These are phyloP conservation scores for Apeltes quadracus DNA, from an alignment of 2,113 vertebrate genomes.

Conservation along the genomic window DNA sequence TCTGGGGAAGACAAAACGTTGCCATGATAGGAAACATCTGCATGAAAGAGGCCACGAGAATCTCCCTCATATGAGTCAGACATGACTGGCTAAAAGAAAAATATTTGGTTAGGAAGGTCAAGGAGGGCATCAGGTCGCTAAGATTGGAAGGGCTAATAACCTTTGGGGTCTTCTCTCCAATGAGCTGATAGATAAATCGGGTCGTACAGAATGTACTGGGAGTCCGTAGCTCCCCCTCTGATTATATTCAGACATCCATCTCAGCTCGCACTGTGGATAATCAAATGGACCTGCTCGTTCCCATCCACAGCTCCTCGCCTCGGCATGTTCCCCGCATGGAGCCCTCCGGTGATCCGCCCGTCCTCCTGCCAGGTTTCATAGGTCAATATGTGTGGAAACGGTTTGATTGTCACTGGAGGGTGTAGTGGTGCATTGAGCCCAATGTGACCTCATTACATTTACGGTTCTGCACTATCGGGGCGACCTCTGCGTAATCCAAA, in stretches of 20 bases:
- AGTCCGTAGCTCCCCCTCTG: constrained; percentile 17
- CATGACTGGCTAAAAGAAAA: constrained; percentile 38
- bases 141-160: constrained; percentile 39
- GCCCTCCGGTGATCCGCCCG: constrained; percentile 25
- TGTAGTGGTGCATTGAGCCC: not conserved
- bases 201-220: constrained; percentile 34
- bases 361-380: constrained; percentile 4
- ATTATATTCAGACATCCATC: constrained; percentile 46
- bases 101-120: constrained; percentile 36
- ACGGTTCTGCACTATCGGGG: constrained; percentile 41
- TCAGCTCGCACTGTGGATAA: constrained; percentile 23
- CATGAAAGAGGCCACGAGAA: constrained; percentile 4
- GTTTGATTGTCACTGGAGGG: constrained; percentile 4
- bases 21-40: constrained; percentile 41
- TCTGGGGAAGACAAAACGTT: constrained; percentile 59
- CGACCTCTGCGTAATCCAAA: constrained; percentile 56
- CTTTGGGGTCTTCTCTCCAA: constrained; percentile 49
- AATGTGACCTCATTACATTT: constrained; percentile 49
- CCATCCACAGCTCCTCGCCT: constrained; percentile 37
- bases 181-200: constrained; percentile 44
- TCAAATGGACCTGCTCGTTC: constrained; percentile 45
- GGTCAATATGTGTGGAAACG: not conserved
- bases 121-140: constrained; percentile 21
- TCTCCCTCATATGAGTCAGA: constrained; percentile 18
- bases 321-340: constrained; percentile 46